A percentile compares a stretch with the other conserved stretches of the same genome.
Evolutionary conservation across 1,140 invertebrate species (phyloP).

Genomic region (Eupristina koningsbergeri): DNA sequence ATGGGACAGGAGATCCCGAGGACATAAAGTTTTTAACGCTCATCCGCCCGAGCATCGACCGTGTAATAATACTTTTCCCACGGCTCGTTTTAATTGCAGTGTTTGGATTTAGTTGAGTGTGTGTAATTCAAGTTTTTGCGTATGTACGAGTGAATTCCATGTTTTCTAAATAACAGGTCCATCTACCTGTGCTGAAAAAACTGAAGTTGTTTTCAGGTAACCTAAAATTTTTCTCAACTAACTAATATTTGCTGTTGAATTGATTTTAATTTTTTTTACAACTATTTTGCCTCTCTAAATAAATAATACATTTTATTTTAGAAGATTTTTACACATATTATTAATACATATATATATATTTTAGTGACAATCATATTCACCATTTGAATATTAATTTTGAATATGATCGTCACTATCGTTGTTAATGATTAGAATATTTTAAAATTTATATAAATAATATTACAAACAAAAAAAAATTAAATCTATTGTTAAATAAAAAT

Average conservation of each 20-base stretch:
- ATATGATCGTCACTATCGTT: too few species aligned
- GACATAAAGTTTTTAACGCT: conserved; percentile 6
- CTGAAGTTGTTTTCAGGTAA: background rate
- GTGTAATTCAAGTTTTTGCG: background rate
- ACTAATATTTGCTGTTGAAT: background rate
- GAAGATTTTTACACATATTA: too few species aligned
- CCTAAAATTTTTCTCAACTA: background rate
- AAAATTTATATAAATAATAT: too few species aligned
- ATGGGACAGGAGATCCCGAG: background rate
- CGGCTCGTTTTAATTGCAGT: conserved; percentile 39
- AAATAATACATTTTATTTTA: too few species aligned
- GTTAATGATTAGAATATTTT: too few species aligned
- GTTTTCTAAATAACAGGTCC: conserved; percentile 12
- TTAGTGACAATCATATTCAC: too few species aligned
- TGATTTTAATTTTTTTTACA: background rate
- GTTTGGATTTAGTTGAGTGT: conserved; percentile 1
- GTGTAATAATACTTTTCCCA: conserved; percentile 16
- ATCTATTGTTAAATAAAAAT: too few species aligned
- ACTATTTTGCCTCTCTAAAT: too few species aligned
- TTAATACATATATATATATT: too few species aligned
- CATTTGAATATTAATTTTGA: too few species aligned
- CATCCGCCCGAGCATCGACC: background rate
- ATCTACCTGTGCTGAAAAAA: background rate
- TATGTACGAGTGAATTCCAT: background rate
- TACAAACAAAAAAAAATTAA: too few species aligned